A percentile compares a stretch with the other conserved stretches of the same genome.
phyloP scores from a whole-genome alignment of 2,797 vertebrate species.

The Anguilla obscura region DNA sequence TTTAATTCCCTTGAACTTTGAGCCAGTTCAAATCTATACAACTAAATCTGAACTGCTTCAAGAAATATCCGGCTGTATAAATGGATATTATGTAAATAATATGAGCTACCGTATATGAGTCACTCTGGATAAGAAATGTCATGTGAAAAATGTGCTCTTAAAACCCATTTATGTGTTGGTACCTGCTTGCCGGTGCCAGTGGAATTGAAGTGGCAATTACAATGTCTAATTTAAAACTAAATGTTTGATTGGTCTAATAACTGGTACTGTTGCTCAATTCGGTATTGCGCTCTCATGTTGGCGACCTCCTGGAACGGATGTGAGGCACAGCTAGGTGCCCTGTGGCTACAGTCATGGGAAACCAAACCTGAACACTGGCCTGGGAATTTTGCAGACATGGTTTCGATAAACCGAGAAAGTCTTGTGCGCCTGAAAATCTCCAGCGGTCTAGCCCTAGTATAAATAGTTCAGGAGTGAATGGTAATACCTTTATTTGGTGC shows the following conservation, averaged over 20 bases:
- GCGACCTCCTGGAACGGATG: not conserved
- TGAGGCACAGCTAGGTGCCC: not conserved
- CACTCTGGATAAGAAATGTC: not conserved
- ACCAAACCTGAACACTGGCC: not conserved
- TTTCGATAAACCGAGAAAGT: not conserved
- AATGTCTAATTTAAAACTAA: too few relatives aligned
- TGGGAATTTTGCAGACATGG: not conserved
- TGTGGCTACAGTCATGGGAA: not conserved
- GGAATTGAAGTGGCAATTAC: too few relatives aligned
- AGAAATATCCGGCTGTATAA: not conserved
- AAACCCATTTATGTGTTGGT: too few relatives aligned
- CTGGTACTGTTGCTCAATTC: not conserved
- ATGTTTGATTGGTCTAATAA: too few relatives aligned
- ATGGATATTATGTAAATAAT: not conserved
- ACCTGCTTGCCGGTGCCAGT: too few relatives aligned
- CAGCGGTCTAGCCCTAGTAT: not conserved
- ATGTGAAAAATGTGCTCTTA: not conserved
- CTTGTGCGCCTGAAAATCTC: not conserved
- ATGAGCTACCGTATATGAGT: not conserved
- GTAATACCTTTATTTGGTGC: not conserved
- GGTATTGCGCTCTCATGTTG: not conserved
- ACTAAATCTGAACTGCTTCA: not conserved
- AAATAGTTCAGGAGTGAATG: not conserved
- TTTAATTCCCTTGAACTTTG: not conserved
- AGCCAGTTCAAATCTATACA: not conserved